These are phyloP conservation scores for Coregonus clupeaformis DNA, from an alignment of 2,113 vertebrate genomes.

Conservation along the genomic window DNA sequence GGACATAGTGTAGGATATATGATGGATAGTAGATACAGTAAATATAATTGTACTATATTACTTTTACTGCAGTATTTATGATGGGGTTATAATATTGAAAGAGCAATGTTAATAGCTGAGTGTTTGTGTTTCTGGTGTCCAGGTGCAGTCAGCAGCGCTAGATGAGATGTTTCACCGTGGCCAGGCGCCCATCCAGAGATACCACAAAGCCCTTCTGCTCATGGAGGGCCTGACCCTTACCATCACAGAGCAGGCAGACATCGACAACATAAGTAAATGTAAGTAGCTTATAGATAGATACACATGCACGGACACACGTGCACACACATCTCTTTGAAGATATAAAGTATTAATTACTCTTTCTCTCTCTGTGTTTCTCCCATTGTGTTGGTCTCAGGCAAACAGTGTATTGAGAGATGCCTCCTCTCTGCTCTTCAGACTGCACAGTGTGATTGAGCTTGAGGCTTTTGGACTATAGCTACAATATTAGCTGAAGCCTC, in stretches of 20 bases:
- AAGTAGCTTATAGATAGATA: slow-evolving; percentile 53
- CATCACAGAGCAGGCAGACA: slow-evolving; percentile 81
- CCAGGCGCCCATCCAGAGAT: slow-evolving; percentile 82
- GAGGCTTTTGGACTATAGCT: not conserved
- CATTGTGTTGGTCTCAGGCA: slow-evolving; percentile 73
- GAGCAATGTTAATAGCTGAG: not conserved
- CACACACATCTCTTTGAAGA: not conserved
- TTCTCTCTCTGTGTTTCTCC: not conserved
- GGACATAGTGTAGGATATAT: no score
- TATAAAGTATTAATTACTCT: not conserved
- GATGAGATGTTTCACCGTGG: slow-evolving; percentile 93
- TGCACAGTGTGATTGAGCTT: slow-evolving; percentile 69
- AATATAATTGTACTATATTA: no score
- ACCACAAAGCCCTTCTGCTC: slow-evolving; percentile 89
- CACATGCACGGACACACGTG: not conserved
- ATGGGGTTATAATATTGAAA: not conserved
- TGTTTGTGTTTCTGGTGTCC: slow-evolving; percentile 4
- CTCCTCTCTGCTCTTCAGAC: slow-evolving; percentile 85
- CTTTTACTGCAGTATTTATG: no score
- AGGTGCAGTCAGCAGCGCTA: slow-evolving; percentile 90
- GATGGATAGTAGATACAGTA: no score
- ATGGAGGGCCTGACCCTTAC: slow-evolving; percentile 88
- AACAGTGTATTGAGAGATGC: slow-evolving; percentile 87
- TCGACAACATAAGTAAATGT: slow-evolving; percentile 88
- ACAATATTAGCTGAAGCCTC: slow-evolving; percentile 29